Evolutionary conservation across 2,113 vertebrate species (phyloP), one percentile per base, ranked within the genome.

Genomic region (Elephantulus edwardii): DNA sequence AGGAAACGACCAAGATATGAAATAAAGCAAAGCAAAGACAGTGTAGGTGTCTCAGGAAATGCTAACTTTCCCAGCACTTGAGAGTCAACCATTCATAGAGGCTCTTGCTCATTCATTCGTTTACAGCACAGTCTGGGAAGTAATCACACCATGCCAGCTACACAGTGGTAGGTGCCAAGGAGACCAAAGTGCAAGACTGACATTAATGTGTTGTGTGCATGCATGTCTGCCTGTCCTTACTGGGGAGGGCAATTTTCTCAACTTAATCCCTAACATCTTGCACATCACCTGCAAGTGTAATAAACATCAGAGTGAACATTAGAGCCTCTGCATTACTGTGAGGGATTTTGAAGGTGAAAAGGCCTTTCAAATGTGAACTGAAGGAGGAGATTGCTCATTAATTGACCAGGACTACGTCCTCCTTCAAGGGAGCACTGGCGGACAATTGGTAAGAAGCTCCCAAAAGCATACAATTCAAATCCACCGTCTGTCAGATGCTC

Each of bases 21-120:
- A 66, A 20, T 48, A 11, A 68, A 86, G 60, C 9, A 78, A 86
- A 83, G 81, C 78, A 88, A 92, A 92, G 68, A 72, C 74, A 62
- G 50, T 30, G 30, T 79, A 86, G 87, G 58, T 62, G 12, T 80
- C 80, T 64, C 17, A 26, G 76, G 76, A 89, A 52, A 46, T 2
- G 19, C 46, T 40, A 33, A 3, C 56, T 54, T 60, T 5, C 48
- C 44, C 8, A 40, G 40, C 52, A 54, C 62, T 71, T 60, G 12
- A 42, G 64, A 89, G 74, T 54, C 40, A 42, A 24, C 42, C 68
- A 68, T 50, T 71, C 82, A 84, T 7, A 42, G 52, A 52, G 33
- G 35, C 58, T 26, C 26, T 60, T 8, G 28, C 28, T 60, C 58
- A 24, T 60, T 60, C 48, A 13, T 14, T 20, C 80, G 48, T 42